Percentiles rank a stretch among this genome's conserved stretches.
phyloP scores from a whole-genome alignment of 2,888 invertebrate genomes.

The Imbricaverruca yamaguchii region DNA sequence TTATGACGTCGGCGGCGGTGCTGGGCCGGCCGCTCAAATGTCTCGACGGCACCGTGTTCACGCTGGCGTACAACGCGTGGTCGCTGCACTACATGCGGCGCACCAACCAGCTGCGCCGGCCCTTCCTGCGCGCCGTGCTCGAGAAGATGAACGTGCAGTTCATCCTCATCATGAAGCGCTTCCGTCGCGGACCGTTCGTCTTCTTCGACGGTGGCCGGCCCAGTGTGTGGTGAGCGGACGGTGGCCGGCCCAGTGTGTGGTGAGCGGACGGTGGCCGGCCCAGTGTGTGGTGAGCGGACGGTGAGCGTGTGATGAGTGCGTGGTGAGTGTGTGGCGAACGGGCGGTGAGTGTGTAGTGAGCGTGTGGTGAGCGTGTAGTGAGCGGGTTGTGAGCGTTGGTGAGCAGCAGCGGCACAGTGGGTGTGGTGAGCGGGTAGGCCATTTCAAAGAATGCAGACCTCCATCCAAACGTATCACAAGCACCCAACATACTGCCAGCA shows the following conservation, averaged over 20 bases:
- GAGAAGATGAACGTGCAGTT: slow-evolving; percentile 32
- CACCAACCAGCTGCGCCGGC: slow-evolving; percentile 41
- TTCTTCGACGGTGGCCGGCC: slow-evolving; percentile 68
- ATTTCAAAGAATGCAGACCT: too few species aligned
- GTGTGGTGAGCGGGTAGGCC: too few species aligned
- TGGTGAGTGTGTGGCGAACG: neutral
- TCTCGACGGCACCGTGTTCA: slow-evolving; percentile 93
- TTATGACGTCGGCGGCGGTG: slow-evolving; percentile 37
- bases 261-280: neutral
- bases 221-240: slow-evolving; percentile 61
- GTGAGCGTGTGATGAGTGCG: too few species aligned
- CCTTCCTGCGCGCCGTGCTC: slow-evolving; percentile 28
- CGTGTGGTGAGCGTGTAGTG: too few species aligned
- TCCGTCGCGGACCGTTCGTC: slow-evolving; percentile 26
- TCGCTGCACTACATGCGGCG: slow-evolving; percentile 44
- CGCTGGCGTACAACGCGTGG: slow-evolving; percentile 82
- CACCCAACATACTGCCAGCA: too few species aligned
- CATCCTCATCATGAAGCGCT: slow-evolving; percentile 31
- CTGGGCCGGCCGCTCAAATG: slow-evolving; percentile 37
- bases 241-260: too few species aligned
- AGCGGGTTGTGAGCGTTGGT: too few species aligned
- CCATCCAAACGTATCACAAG: too few species aligned
- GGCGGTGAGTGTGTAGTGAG: too few species aligned
- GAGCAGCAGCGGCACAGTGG: too few species aligned
- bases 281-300: too few species aligned